Conservation (phyloP, 2,113 vertebrate genomes). For the Oreochromis niloticus region DNA sequence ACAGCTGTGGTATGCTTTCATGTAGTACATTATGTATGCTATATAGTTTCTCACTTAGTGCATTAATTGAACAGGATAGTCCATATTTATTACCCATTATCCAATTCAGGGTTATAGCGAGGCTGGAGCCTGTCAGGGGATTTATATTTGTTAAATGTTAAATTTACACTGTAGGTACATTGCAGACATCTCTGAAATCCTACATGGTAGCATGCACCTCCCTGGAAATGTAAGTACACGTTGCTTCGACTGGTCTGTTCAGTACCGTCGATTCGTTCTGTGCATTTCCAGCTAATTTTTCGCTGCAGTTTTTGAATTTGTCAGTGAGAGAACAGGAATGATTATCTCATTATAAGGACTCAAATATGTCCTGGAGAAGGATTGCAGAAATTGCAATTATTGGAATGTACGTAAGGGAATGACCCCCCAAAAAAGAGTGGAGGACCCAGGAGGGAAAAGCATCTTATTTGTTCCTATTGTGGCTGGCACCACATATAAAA, state of each 20-base stretch:
- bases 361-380: background rate
- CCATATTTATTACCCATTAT: background rate
- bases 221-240: background rate
- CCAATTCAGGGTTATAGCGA: background rate
- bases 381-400: background rate
- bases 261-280: background rate
- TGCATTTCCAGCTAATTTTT: background rate
- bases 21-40: background rate
- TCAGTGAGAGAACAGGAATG: background rate
- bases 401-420: accelerated
- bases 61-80: background rate
- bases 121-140: background rate
- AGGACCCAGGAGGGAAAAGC: background rate
- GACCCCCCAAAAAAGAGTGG: background rate
- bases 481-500: background rate
- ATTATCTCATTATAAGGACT: background rate
- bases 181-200: background rate
- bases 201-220: background rate
- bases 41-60: background rate
- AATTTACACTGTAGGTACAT: background rate
- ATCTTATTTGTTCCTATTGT: background rate
- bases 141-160: background rate
- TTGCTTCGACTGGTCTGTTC: background rate
- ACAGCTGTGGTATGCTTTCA: background rate
- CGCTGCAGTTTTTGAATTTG: background rate